These are phyloP conservation scores for Shargacucullia verbasci DNA, from an alignment of 2,888 invertebrate genomes.

Conservation along the genomic window DNA sequence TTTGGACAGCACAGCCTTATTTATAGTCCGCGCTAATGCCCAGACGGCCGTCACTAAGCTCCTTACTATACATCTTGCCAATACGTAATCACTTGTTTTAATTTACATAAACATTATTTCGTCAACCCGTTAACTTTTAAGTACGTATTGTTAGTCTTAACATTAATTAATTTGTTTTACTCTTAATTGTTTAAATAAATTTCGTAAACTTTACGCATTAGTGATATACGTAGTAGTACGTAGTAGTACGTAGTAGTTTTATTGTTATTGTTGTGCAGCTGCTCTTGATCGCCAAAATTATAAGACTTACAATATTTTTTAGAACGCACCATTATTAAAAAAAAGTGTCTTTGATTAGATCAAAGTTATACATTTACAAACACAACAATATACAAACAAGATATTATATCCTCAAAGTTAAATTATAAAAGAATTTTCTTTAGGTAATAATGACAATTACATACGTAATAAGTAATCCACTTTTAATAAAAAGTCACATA, in stretches of 20 bases:
- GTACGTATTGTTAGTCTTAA: slow-evolving; percentile 17
- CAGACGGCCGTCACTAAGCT: slow-evolving; percentile 69
- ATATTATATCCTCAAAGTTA: too few species aligned
- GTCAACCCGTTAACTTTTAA: slow-evolving; percentile 17
- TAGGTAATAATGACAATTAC: too few species aligned
- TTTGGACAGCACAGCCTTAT: slow-evolving; percentile 74
- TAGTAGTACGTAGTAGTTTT: background rate
- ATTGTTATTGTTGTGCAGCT: background rate
- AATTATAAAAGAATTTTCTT: too few species aligned
- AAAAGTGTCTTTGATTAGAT: too few species aligned
- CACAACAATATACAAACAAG: too few species aligned
- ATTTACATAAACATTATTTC: slow-evolving; percentile 57
- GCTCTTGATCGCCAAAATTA: background rate
- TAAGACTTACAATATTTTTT: background rate
- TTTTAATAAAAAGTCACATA: background rate
- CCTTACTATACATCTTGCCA: slow-evolving; percentile 64
- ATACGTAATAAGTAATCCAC: background rate
- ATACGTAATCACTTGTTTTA: slow-evolving; percentile 64
- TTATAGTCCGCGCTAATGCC: slow-evolving; percentile 71
- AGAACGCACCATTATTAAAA: too few species aligned
- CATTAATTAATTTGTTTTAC: background rate
- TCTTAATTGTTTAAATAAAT: slow-evolving; percentile 4
- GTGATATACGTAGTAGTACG: too few species aligned
- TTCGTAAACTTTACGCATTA: slow-evolving; percentile 1
- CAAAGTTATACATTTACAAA: too few species aligned